Conservation (phyloP, 2,888 invertebrate genomes). For the Noctuana brunneofusca region DNA sequence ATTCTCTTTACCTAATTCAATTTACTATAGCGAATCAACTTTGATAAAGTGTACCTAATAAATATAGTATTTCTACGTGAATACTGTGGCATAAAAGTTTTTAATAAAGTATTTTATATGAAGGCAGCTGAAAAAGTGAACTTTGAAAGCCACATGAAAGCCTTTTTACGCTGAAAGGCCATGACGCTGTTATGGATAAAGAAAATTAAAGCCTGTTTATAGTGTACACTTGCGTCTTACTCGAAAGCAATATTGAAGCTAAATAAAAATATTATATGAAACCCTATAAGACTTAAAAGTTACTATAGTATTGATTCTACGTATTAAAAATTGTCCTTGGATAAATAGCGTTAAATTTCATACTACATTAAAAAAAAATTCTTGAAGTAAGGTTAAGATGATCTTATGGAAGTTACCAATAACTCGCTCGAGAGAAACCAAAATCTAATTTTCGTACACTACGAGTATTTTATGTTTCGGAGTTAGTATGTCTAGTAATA, state of each 20-base stretch:
- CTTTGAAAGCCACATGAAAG: constrained; percentile 8
- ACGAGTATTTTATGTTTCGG: no score
- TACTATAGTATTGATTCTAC: no score
- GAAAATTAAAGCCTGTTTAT: constrained; percentile 11
- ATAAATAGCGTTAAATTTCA: no score
- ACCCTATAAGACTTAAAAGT: no score
- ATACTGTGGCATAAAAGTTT: not conserved
- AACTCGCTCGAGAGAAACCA: no score
- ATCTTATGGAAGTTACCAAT: no score
- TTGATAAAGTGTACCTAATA: not conserved
- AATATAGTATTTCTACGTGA: not conserved
- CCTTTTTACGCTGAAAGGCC: constrained; percentile 17
- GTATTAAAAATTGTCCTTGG: no score
- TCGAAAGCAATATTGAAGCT: not conserved
- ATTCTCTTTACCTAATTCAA: not conserved
- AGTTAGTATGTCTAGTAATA: no score
- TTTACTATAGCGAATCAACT: not conserved
- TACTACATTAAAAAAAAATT: no score
- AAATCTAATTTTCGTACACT: no score
- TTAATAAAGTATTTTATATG: constrained; percentile 18
- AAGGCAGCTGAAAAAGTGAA: constrained; percentile 10
- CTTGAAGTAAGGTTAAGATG: no score
- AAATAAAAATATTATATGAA: not conserved
- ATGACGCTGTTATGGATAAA: constrained; percentile 6
- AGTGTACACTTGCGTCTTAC: not conserved